Base-by-base conservation (phyloP, 2,113 vertebrate genomes). In the Ochotona princeps region DNA sequence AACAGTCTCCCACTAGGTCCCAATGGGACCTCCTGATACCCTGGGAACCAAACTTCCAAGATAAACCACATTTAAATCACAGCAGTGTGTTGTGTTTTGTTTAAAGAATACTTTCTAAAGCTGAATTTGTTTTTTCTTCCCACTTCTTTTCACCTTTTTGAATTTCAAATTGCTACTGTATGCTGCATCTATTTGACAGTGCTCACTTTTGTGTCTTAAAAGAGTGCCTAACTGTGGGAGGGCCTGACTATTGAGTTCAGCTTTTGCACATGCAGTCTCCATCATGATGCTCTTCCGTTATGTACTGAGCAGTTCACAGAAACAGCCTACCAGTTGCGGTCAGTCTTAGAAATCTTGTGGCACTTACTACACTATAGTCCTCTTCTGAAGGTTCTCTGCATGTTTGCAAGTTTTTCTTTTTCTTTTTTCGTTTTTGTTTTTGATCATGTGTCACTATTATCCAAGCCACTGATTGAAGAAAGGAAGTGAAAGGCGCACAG, bases 1-100 rank as follows among this genome's bases (percentile, higher is more conserved):
- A 57, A 57, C 17, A 57, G 54, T 18, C 54, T 57, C 54, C 54
- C 54, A 57, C 54, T 4, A 18, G 54, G 54, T 18, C 54, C 54
- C 54, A 57, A 4, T 57, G 54, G 14, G 18, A 15, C 54, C 54
- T 57, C 54, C 38, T 44, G 38, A 44, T 44, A 57, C 54, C 54
- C 54, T 57, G 54, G 54, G 54, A 18, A 57, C 54, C 54, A 57
- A 57, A 13, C 54, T 57, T 20, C 54, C 54, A 57, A 57, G 12
- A 57, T 14, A 18, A 57, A 57, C 54, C 54, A 20, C 18, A 15
- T 57, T 57, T 18, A 57, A 57, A 18, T 57, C 54, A 57, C 54
- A 57, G 54, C 54, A 57, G 21, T 87, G 80, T 82, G 65, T 89
- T 90, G 92, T 89, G 23, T 83, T 90, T 89, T 6, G 2, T 87